Evolutionary conservation across 1,140 invertebrate genomes (phyloP).

Genomic region (Idris sp.): DNA sequence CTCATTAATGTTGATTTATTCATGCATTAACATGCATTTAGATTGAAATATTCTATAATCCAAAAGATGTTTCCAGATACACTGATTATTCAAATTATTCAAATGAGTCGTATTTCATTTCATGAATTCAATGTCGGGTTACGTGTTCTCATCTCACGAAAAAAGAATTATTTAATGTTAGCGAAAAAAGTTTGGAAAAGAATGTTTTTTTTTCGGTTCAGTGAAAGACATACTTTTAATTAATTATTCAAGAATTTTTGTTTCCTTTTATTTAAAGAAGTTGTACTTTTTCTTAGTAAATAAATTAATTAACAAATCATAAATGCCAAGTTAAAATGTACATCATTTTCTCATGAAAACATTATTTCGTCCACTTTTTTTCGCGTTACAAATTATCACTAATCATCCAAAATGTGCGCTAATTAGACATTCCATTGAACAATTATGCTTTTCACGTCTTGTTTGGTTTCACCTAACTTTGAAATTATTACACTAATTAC

Average conservation of each 20-base stretch:
- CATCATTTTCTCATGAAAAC: constrained; percentile 20
- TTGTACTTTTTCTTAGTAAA: too few species aligned
- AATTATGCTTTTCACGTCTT: constrained; percentile 56
- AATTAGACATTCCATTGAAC: constrained; percentile 45
- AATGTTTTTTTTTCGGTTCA: too few species aligned
- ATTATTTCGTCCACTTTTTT: constrained; percentile 22
- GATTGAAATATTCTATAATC: constrained; percentile 41
- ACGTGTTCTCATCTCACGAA: background rate
- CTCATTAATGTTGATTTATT: constrained; percentile 50
- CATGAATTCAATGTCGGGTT: constrained; percentile 19
- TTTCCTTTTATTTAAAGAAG: too few species aligned
- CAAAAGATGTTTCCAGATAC: constrained; percentile 42
- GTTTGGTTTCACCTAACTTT: constrained; percentile 48
- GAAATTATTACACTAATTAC: constrained; percentile 48
- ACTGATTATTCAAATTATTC: constrained; percentile 50
- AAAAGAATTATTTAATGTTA: constrained; percentile 16
- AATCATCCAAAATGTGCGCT: constrained; percentile 44
- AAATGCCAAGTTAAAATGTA: too few species aligned
- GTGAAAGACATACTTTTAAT: too few species aligned
- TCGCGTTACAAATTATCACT: constrained; percentile 34
- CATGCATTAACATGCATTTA: constrained; percentile 49
- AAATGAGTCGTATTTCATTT: constrained; percentile 36
- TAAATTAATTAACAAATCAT: too few species aligned
- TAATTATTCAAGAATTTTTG: too few species aligned
- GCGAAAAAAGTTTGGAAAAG: too few species aligned